Conservation (phyloP, 2,113 vertebrate species). For the Corvus moneduloides region DNA sequence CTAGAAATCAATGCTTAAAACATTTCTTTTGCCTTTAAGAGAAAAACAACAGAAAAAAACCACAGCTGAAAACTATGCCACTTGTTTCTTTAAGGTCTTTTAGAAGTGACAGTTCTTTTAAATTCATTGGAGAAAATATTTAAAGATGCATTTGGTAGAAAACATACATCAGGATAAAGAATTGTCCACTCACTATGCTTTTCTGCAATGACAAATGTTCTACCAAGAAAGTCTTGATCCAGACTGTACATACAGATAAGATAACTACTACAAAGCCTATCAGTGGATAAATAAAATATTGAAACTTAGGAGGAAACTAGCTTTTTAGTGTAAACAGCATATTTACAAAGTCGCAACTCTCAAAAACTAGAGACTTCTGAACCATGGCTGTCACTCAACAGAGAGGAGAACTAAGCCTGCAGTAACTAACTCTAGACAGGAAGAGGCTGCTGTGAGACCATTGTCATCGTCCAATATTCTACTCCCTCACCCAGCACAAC, state of each 20-base stretch:
- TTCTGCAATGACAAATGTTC: not conserved
- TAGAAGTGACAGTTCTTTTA: not conserved
- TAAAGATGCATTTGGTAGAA: not conserved
- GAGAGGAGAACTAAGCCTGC: not conserved
- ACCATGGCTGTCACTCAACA: not conserved
- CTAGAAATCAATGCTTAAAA: constrained; percentile 20
- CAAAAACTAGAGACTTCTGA: not conserved
- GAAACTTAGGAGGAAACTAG: not conserved
- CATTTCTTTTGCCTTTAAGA: not conserved
- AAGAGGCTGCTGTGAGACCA: not conserved
- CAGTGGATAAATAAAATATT: not conserved
- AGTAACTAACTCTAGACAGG: not conserved
- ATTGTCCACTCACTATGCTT: not conserved
- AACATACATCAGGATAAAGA: not conserved
- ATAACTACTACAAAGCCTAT: not conserved
- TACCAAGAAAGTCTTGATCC: not conserved
- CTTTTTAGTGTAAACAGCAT: not conserved
- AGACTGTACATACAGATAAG: not conserved
- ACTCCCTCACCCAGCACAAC: not conserved
- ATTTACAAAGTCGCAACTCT: not conserved
- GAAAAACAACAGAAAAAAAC: not conserved
- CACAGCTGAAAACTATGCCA: not conserved
- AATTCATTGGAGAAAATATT: not conserved
- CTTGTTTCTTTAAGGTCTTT: not conserved
- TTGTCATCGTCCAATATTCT: not conserved